phyloP scores from a whole-genome alignment of 2,797 vertebrate genomes.

The Phylloscopus collybita region DNA sequence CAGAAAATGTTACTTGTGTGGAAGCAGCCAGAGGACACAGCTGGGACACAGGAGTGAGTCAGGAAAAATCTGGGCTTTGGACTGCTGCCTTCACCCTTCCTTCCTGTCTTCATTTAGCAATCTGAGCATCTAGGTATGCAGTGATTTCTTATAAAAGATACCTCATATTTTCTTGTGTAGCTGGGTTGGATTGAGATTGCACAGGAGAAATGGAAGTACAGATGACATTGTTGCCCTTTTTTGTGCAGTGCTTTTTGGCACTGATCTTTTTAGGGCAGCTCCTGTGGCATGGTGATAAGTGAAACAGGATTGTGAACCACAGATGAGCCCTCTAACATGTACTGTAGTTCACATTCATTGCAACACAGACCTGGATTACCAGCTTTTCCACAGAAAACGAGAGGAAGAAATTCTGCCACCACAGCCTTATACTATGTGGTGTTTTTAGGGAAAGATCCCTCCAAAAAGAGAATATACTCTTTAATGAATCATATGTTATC shows the following conservation, averaged over 20 bases:
- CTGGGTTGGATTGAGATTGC: neutral
- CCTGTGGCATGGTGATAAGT: neutral
- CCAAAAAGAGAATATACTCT: neutral
- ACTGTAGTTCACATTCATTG: neutral
- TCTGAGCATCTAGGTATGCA: neutral
- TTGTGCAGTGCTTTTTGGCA: neutral
- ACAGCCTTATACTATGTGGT: neutral
- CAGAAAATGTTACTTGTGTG: neutral
- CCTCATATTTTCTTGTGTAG: neutral
- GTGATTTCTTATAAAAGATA: neutral
- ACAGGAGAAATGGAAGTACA: neutral
- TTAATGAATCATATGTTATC: neutral
- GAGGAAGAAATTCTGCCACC: neutral
- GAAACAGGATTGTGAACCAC: neutral
- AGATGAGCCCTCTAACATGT: neutral
- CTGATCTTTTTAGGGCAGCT: neutral
- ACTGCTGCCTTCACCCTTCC: neutral
- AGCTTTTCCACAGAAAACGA: neutral
- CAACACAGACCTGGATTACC: neutral
- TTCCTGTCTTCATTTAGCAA: neutral
- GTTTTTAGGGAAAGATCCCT: neutral
- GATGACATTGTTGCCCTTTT: neutral
- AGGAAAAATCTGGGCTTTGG: neutral
- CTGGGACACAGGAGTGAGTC: neutral
- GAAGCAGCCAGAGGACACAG: neutral